A percentile compares a stretch with the other conserved stretches of the same genome.
Conservation (phyloP, 2,113 vertebrate genomes). For the Pterocles gutturalis region DNA sequence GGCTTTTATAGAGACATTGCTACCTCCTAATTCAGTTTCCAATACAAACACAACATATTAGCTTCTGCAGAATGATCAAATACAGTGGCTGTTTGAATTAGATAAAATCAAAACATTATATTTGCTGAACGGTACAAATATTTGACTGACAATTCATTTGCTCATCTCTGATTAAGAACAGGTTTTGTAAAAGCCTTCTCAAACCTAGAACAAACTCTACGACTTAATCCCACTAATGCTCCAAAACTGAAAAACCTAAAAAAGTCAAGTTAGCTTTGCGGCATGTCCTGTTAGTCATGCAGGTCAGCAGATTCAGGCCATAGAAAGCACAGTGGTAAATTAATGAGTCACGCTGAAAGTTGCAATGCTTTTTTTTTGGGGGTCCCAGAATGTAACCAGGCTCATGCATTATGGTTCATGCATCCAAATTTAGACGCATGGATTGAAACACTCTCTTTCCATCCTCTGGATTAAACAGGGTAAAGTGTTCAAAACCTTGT, state of each 20-base stretch:
- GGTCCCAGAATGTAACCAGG: neutral
- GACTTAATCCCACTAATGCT: constrained; percentile 30
- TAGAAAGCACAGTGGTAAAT: neutral
- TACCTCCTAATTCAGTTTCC: neutral
- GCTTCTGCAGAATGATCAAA: constrained; percentile 18
- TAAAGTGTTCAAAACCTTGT: neutral
- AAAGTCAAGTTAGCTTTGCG: neutral
- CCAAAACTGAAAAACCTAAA: neutral
- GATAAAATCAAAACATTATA: constrained; percentile 41
- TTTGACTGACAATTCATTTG: constrained; percentile 45
- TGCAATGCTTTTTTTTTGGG: neutral
- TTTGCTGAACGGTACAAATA: constrained; percentile 24
- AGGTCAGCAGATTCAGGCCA: neutral
- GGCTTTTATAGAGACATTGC: neutral
- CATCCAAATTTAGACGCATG: neutral
- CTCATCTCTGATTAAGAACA: neutral
- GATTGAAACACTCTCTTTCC: neutral
- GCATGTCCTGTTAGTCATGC: neutral
- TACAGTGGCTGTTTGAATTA: constrained; percentile 19
- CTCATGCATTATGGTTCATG: neutral
- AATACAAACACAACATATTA: neutral
- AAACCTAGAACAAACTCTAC: constrained; percentile 31
- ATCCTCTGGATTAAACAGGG: neutral
- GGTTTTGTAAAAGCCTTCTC: neutral
- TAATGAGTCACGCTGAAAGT: neutral